A percentile compares a stretch with the other conserved stretches of the same genome.
Conservation (phyloP, 2,797 vertebrate genomes). For the Dipus sagitta region DNA sequence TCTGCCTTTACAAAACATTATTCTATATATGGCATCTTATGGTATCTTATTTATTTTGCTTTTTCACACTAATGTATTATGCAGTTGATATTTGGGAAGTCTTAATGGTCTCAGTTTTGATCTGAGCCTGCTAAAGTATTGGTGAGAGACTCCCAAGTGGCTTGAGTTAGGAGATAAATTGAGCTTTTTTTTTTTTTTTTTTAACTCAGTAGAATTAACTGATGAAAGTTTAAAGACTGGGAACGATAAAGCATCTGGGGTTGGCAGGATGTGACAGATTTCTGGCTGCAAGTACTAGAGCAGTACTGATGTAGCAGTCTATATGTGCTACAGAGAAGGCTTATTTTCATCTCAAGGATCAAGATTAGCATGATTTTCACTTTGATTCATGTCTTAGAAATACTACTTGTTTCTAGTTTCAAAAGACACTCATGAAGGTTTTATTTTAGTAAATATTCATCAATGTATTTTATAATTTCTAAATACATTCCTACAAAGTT, state of each 20-base stretch:
- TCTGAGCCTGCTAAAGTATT: slow-evolving; percentile 25
- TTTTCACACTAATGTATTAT: not conserved
- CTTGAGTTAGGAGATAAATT: slow-evolving; percentile 33
- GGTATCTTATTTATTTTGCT: not conserved
- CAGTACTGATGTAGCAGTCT: not conserved
- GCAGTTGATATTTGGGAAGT: not conserved
- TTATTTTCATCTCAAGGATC: not conserved
- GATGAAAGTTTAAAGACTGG: not conserved
- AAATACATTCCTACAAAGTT: slow-evolving; percentile 22
- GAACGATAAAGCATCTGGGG: not conserved
- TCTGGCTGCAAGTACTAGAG: not conserved
- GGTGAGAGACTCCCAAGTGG: slow-evolving; percentile 30
- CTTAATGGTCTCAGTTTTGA: slow-evolving; percentile 34
- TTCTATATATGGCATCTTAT: slow-evolving; percentile 2
- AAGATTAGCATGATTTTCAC: slow-evolving; percentile 13
- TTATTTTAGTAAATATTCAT: not conserved
- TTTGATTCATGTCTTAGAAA: slow-evolving; percentile 18
- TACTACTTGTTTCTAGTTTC: not conserved
- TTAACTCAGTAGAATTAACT: slow-evolving; percentile 32
- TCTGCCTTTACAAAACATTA: not conserved
- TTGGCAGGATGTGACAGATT: not conserved
- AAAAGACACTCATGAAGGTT: not conserved
- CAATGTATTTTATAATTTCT: slow-evolving; percentile 34
- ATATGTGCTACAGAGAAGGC: not conserved
- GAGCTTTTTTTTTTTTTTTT: not conserved